phyloP scores from a whole-genome alignment of 2,888 invertebrate species.

The Agrochola circellaris region DNA sequence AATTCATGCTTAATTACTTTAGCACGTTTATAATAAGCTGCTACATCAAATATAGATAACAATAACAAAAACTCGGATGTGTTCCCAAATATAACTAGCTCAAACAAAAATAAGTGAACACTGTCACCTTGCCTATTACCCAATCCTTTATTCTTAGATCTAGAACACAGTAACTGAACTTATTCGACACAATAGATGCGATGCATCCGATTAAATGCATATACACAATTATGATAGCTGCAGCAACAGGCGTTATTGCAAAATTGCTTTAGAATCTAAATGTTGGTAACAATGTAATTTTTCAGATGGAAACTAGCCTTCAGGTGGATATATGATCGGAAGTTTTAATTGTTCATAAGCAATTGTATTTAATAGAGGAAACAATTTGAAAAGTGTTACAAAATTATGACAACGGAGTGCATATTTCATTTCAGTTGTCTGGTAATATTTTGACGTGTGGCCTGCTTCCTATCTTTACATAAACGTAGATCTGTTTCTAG shows the following conservation, averaged over 20 bases:
- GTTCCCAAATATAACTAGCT: constrained; percentile 8
- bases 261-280: constrained; percentile 38
- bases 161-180: constrained; percentile 53
- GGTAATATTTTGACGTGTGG: not conserved
- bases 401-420: constrained; percentile 15
- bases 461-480: constrained; percentile 6
- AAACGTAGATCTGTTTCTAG: constrained; percentile 1
- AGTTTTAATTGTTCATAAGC: constrained; percentile 35
- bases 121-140: constrained; percentile 48
- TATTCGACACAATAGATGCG: constrained; percentile 56
- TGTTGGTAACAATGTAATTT: constrained; percentile 25
- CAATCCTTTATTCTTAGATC: constrained; percentile 60
- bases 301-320: constrained; percentile 52
- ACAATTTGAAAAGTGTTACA: constrained; percentile 30
- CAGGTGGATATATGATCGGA: constrained; percentile 39
- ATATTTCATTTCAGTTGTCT: constrained; percentile 14
- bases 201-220: constrained; percentile 61
- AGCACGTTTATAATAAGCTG: not conserved
- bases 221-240: constrained; percentile 58
- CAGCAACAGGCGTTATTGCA: constrained; percentile 39
- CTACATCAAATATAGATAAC: not conserved
- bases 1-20: no score
- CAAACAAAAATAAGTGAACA: constrained; percentile 25
- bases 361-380: constrained; percentile 50
- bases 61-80: constrained; percentile 18